Percentiles rank a stretch among this genome's conserved stretches.
Conservation (phyloP, 2,797 vertebrate genomes). For the Amniataba percoides region DNA sequence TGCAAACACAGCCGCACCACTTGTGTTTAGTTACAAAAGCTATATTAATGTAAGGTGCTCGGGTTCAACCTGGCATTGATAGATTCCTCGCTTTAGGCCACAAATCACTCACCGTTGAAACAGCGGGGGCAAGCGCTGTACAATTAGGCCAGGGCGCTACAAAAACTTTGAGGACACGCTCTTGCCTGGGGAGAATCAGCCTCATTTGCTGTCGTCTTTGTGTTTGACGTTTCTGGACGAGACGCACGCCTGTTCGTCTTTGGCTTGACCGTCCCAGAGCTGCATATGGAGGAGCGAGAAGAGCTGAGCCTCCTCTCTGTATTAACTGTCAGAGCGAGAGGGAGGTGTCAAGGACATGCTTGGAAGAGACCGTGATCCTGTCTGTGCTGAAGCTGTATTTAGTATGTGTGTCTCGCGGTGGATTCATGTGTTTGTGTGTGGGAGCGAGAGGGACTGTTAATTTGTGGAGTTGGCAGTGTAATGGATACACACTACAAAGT, state of each 20-base stretch:
- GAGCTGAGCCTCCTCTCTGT: conserved; percentile 26
- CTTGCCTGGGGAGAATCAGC: conserved; percentile 67
- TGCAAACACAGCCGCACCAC: conserved; percentile 27
- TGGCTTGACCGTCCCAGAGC: conserved; percentile 48
- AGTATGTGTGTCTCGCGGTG: conserved; percentile 54
- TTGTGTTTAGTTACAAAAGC: conserved; percentile 49
- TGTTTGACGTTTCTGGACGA: conserved; percentile 50
- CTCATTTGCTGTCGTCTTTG: conserved; percentile 30
- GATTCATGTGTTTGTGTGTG: conserved; percentile 52
- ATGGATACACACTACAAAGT: conserved; percentile 77
- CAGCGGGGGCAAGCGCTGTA: conserved; percentile 60
- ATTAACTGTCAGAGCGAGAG: conserved; percentile 37
- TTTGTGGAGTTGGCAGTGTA: conserved; percentile 67
- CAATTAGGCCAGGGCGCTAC: conserved; percentile 70
- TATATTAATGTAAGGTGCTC: conserved; percentile 57
- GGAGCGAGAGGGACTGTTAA: conserved; percentile 57
- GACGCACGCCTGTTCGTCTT: conserved; percentile 13
- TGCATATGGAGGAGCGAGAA: conserved; percentile 26
- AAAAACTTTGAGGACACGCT: conserved; percentile 68
- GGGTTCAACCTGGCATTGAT: conserved; percentile 74
- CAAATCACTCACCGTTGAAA: conserved; percentile 70
- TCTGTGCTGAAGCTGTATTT: conserved; percentile 52
- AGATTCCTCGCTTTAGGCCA: conserved; percentile 67
- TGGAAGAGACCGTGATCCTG: conserved; percentile 33
- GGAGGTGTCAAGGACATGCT: conserved; percentile 69